A percentile compares a stretch with the other conserved stretches of the same genome.
Evolutionary conservation across 2,888 invertebrate genomes (phyloP).

Genomic region (Amorpha juglandis): DNA sequence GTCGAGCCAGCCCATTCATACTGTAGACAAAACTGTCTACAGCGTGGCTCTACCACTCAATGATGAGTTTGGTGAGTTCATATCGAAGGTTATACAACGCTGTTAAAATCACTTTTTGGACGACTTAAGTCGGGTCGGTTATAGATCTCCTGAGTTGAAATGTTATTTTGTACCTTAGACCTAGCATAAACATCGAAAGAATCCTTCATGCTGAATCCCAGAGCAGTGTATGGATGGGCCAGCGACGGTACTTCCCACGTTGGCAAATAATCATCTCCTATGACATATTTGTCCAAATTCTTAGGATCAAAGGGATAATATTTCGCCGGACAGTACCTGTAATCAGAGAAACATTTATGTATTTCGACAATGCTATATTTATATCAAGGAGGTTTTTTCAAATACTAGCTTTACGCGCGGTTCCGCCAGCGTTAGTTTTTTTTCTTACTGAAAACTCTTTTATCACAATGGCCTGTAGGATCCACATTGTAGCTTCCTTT

Average conservation of each 20-base stretch:
- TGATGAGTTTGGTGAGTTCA: too few species aligned
- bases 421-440: too few species aligned
- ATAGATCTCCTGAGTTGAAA: not conserved
- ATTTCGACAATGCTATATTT: not conserved
- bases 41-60: too few species aligned
- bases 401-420: too few species aligned
- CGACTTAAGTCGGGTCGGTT: too few species aligned
- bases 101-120: too few species aligned
- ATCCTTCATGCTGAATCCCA: constrained; percentile 93
- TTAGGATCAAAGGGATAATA: constrained; percentile 95
- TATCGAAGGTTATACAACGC: too few species aligned
- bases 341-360: constrained; percentile 38
- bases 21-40: too few species aligned
- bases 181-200: constrained; percentile 91
- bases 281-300: constrained; percentile 94
- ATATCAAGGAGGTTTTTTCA: not conserved
- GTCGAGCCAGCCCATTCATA: too few species aligned
- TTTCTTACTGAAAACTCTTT: too few species aligned
- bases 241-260: constrained; percentile 95
- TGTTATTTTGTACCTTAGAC: constrained; percentile 62
- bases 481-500: too few species aligned
- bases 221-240: constrained; percentile 86
- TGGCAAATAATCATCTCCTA: constrained; percentile 97
- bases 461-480: too few species aligned
- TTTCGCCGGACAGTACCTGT: constrained; percentile 93